phyloP scores from a whole-genome alignment of 2,113 vertebrate species.

The Balaeniceps rex region DNA sequence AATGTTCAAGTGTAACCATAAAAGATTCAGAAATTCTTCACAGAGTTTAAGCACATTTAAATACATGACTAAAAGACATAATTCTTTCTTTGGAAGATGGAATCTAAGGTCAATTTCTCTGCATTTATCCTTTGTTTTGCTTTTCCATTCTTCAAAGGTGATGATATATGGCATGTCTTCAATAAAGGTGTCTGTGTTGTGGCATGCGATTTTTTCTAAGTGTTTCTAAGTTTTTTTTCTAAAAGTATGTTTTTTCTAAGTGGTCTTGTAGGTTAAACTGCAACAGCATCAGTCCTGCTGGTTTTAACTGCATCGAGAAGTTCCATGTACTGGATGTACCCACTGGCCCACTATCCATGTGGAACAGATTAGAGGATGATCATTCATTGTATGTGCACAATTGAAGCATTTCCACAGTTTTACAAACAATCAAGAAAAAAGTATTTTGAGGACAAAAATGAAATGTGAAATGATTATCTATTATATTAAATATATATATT shows the following conservation, averaged over 20 bases:
- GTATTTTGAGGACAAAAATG: background rate
- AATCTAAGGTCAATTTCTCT: background rate
- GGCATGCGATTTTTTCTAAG: background rate
- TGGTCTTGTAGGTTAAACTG: background rate
- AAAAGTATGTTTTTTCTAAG: background rate
- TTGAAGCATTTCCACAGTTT: conserved; percentile 1
- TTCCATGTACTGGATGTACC: background rate
- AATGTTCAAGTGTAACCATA: background rate
- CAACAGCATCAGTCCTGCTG: background rate
- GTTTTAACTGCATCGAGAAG: background rate
- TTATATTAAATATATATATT: background rate
- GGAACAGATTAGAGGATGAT: conserved; percentile 4
- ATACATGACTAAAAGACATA: background rate
- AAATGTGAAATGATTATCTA: background rate
- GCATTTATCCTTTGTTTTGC: background rate
- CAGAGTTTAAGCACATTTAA: background rate
- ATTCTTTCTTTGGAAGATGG: background rate
- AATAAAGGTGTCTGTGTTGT: background rate
- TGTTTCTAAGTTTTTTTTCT: too few species aligned
- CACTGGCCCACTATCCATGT: background rate
- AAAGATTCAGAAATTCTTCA: background rate
- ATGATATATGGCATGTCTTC: background rate
- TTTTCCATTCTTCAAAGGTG: background rate
- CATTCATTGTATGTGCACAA: background rate
- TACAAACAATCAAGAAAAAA: background rate